These are phyloP conservation scores for Ptycholaimellus sp. DNA, from an alignment of 2,888 invertebrate genomes.

Conservation along the genomic window DNA sequence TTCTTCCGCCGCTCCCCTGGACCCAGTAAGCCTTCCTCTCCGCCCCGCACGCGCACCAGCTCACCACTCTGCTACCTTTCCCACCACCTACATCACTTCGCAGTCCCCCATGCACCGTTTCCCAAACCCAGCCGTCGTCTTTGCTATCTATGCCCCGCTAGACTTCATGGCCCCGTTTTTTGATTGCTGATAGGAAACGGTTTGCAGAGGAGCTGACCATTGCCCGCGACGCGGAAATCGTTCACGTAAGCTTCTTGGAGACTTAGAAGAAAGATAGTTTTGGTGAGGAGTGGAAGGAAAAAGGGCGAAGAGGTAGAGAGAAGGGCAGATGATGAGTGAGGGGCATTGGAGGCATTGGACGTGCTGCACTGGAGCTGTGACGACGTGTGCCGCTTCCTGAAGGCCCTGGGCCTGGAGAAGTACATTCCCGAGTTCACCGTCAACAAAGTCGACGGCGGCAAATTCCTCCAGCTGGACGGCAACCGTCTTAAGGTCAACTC, in stretches of 20 bases:
- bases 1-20: background rate
- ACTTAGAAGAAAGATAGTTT: background rate
- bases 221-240: background rate
- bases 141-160: too few species aligned
- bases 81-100: too few species aligned
- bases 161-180: too few species aligned
- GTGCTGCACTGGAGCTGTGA: constrained; percentile 21
- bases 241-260: background rate
- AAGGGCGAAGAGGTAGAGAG: background rate
- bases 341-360: constrained; percentile 12
- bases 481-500: constrained; percentile 51
- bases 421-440: constrained; percentile 65
- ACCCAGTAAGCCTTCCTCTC: too few species aligned
- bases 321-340: background rate
- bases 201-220: background rate
- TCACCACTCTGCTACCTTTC: too few species aligned
- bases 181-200: too few species aligned
- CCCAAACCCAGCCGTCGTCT: too few species aligned
- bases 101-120: too few species aligned
- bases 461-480: constrained; percentile 61
- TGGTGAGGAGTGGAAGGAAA: background rate
- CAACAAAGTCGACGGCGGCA: constrained; percentile 61
- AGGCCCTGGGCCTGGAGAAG: constrained; percentile 46
- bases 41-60: too few species aligned
- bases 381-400: constrained; percentile 22